phyloP scores from a whole-genome alignment of 2,797 vertebrate genomes.

The Octomys mimax region DNA sequence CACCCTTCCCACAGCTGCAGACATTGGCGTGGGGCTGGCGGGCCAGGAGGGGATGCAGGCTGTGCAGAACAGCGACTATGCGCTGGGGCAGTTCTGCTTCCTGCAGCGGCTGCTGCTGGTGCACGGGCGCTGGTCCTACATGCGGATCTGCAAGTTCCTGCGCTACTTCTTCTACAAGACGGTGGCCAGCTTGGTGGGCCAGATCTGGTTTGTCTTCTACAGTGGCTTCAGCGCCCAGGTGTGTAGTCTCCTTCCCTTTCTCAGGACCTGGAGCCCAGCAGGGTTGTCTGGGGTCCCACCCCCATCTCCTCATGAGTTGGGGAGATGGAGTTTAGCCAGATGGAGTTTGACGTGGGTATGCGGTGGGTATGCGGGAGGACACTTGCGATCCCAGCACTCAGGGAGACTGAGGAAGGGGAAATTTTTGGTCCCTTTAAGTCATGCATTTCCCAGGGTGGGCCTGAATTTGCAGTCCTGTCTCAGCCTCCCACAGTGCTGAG shows the following conservation, averaged over 20 bases:
- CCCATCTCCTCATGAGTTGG: not conserved
- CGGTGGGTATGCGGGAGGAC: not conserved
- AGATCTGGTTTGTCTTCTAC: constrained; percentile 95
- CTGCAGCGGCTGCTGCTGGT: constrained; percentile 94
- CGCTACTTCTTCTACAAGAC: constrained; percentile 97
- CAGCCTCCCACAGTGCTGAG: not conserved
- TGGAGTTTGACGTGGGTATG: not conserved
- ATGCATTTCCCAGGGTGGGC: not conserved
- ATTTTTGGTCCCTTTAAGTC: not conserved
- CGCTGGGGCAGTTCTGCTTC: constrained; percentile 94
- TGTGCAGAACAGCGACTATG: constrained; percentile 95
- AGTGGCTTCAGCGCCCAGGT: constrained; percentile 96
- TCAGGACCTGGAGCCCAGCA: not conserved
- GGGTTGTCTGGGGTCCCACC: not conserved
- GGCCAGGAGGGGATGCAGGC: constrained; percentile 96
- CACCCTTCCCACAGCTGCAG: constrained; percentile 90
- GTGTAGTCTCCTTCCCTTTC: not conserved
- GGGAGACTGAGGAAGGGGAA: not conserved
- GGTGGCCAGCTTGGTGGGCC: constrained; percentile 91
- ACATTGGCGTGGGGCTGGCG: constrained; percentile 94
- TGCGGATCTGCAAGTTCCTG: constrained; percentile 94
- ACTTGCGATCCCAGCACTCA: not conserved
- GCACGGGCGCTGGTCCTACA: constrained; percentile 96
- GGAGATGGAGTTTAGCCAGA: not conserved
- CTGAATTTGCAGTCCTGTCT: not conserved